Conservation (phyloP, 2,888 invertebrate genomes). For the Drosophila imparisetae region DNA sequence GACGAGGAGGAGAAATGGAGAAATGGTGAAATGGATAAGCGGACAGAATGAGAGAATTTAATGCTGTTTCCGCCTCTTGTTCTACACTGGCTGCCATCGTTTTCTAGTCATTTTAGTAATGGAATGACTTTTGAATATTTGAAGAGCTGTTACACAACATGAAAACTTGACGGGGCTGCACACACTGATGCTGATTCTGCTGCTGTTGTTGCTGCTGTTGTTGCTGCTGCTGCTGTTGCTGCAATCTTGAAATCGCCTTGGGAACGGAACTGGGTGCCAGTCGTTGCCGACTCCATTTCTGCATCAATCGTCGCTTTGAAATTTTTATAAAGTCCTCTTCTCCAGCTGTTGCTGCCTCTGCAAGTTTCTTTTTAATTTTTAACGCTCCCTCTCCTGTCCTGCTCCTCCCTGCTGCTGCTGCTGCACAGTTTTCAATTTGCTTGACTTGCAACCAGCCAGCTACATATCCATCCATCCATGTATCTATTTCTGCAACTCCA, state of each 20-base stretch:
- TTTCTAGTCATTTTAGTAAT: constrained; percentile 74
- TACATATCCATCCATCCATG: constrained; percentile 27
- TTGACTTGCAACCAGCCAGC: constrained; percentile 37
- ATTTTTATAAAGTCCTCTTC: constrained; percentile 61
- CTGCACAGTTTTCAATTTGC: constrained; percentile 46
- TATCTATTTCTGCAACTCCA: constrained; percentile 32
- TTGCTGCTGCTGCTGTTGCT: constrained; percentile 8
- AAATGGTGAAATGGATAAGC: not conserved
- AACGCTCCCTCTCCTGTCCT: constrained; percentile 9
- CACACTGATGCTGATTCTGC: constrained; percentile 31
- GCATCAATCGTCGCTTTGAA: constrained; percentile 58
- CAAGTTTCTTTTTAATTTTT: constrained; percentile 57
- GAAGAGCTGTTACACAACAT: constrained; percentile 63
- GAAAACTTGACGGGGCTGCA: constrained; percentile 41
- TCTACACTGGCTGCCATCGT: constrained; percentile 39
- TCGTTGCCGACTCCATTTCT: constrained; percentile 14
- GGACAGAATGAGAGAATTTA: constrained; percentile 28
- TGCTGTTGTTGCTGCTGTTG: not conserved
- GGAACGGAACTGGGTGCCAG: constrained; percentile 27
- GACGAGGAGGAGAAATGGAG: not conserved
- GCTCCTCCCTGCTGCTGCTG: not conserved
- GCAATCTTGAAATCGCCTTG: constrained; percentile 41
- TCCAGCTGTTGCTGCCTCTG: constrained; percentile 29
- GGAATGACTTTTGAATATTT: constrained; percentile 78
- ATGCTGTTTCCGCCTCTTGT: constrained; percentile 31